phyloP scores from a whole-genome alignment of 1,140 invertebrate genomes.

The Diorhabda sublineata region DNA sequence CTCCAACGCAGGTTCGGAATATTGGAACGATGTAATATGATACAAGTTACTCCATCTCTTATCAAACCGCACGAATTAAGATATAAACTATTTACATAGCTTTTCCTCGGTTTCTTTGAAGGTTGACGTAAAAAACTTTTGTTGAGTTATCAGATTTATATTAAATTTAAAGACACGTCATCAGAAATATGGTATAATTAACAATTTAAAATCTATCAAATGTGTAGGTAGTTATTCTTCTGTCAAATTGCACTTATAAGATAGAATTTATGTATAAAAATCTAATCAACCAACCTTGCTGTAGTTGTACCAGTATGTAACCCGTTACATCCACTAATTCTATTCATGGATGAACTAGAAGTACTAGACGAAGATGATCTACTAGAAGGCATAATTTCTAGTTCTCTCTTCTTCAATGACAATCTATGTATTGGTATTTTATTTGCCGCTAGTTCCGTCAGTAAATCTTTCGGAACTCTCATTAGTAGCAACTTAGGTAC shows the following conservation, averaged over 20 bases:
- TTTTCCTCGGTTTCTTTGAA: no score
- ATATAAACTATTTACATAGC: no score
- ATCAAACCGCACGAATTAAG: no score
- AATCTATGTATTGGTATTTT: constrained; percentile 60
- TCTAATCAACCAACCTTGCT: constrained; percentile 53
- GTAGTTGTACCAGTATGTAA: constrained; percentile 68
- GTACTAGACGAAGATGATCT: constrained; percentile 73
- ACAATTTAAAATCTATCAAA: no score
- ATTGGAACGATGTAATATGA: no score
- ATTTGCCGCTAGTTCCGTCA: constrained; percentile 72
- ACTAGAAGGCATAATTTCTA: constrained; percentile 66
- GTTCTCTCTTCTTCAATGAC: constrained; percentile 50
- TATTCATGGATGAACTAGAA: constrained; percentile 47
- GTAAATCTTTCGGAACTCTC: constrained; percentile 76
- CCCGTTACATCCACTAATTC: constrained; percentile 69
- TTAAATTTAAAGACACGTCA: no score
- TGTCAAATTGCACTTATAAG: not conserved
- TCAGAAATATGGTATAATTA: no score
- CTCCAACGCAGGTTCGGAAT: no score
- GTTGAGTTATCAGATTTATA: no score
- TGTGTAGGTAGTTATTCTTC: no score
- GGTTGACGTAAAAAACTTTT: no score
- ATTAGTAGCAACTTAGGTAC: constrained; percentile 81
- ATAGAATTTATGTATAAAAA: constrained; percentile 4
- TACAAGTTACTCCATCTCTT: no score